phyloP scores from a whole-genome alignment of 2,797 vertebrate genomes.

The Setipinna tenuifilis region DNA sequence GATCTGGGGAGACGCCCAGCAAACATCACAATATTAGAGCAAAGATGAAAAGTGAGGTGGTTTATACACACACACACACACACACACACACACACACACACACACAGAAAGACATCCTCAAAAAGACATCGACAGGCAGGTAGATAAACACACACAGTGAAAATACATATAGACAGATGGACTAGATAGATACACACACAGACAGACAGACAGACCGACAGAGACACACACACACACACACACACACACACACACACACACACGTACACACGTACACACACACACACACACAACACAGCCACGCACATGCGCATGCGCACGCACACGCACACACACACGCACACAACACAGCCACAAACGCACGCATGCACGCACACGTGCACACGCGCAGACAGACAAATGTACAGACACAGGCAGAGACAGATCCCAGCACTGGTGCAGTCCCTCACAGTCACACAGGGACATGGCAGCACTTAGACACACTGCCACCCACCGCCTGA shows the following conservation, averaged over 20 bases:
- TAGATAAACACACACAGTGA: neutral
- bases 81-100: neutral
- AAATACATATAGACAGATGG: neutral
- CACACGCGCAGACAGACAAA: too few relatives aligned
- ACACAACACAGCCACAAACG: too few relatives aligned
- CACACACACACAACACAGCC: neutral
- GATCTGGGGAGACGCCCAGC: neutral
- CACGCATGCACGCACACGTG: too few relatives aligned
- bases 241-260: neutral
- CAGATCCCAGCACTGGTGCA: too few relatives aligned
- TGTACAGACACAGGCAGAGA: too few relatives aligned
- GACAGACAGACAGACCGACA: neutral
- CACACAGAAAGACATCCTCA: neutral
- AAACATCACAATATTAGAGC: neutral
- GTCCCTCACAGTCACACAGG: too few relatives aligned
- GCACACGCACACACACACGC: too few relatives aligned
- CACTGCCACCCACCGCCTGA: too few relatives aligned
- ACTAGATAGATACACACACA: neutral
- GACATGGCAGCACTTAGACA: too few relatives aligned
- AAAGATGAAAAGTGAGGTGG: too few relatives aligned
- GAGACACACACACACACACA: neutral
- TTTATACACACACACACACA: neutral
- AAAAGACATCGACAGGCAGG: neutral
- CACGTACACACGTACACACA: neutral
- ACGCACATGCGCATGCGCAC: neutral